Evolutionary conservation across 2,888 invertebrate genomes (phyloP), one percentile per base, ranked within the genome.

Genomic region (Eupeodes latifasciatus): DNA sequence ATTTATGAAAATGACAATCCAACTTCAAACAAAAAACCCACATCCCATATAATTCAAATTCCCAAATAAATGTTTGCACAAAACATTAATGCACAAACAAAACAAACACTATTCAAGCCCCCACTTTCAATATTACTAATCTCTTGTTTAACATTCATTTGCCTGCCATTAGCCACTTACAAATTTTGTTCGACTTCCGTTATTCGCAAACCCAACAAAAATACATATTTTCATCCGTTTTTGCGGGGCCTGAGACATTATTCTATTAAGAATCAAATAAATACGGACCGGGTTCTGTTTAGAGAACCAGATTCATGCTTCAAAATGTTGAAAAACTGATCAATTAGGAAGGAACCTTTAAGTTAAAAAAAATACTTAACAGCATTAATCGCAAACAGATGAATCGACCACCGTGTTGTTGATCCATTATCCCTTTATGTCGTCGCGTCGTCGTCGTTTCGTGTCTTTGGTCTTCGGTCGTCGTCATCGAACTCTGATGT

Each of bases 371-470:
- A 36, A 85, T 44, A 86, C 81, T 81, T 59, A 47, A 69, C 80
- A 85, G 75, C 67, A 77, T 40, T 88, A 71, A 69, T 85, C 78
- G 78, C 55, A 85, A 85, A 78, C 85, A 81, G 81, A 88, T 85
- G 87, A 81, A 88, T 62, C 79, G 74, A 81, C 88, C 88, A 81
- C 88, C 81, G 81, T 85, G 88, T 78, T 88, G 88, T 85, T 69
- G 81, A 62, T 87, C 87, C 88, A 88, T 88, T 88, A 88, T 88
- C 88, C 88, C 81, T 88, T 74, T 47, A 27, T 27, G 19, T 66
- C 66, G 47, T 64, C 40, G n/a, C 53, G 36, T 40, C 44, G 44
- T 40, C 40, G 40, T 40, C 9, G 40, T 40, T 6, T 40, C 2
- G 27, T 1, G 27, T 27, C 27, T 27, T 27, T 27, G 27, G 19